Base-by-base conservation (phyloP, 2,797 vertebrate species). In the Naso thynnoides region DNA sequence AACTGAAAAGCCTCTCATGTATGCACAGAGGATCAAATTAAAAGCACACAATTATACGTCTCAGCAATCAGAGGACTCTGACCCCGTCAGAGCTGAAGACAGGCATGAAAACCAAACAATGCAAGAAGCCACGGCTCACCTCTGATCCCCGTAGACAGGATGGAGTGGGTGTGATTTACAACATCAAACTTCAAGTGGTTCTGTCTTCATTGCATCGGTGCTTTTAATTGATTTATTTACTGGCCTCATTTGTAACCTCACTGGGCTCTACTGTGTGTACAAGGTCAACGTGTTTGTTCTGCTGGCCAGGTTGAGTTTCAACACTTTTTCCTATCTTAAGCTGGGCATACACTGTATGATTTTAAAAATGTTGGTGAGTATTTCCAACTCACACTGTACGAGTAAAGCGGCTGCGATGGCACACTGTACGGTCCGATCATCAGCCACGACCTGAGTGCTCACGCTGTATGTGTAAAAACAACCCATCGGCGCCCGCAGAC, bases 11-110 rank as follows among this genome's bases (percentile, higher is more conserved):
- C 50, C 61, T 81, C 70, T 45, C 53, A 75, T 73, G 58, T 27
- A 70, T 57, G 52, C 50, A 1, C 74, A 18, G 58, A 82, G 71
- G 71, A 92, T 90, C 73, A 83, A 83, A 90, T 90, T 90, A 88
- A 91, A 91, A 86, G 49, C 66, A 69, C 53, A 56, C 78, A 82
- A 83, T 91, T 85, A 89, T 77, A 53, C 68, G 19, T 84, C 65
- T 76, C 49, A 79, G 64, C 23, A 29, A 79, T 78, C 72, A 59
- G 56, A 29, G 70, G 81, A 86, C 84, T 64, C 63, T 79, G 84
- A 89, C 85, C 70, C 70, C 1, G 8, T 86, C 86, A 76, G 67
- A 74, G 52, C 53, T 33, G 55, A 80, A 83, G 79, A 88, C 84
- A 82, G 57, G 77, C 77, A 62, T 71, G 63, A 11, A 84, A 78